Conservation (phyloP, 1,140 invertebrate species). For the Steinernema feltiae region DNA sequence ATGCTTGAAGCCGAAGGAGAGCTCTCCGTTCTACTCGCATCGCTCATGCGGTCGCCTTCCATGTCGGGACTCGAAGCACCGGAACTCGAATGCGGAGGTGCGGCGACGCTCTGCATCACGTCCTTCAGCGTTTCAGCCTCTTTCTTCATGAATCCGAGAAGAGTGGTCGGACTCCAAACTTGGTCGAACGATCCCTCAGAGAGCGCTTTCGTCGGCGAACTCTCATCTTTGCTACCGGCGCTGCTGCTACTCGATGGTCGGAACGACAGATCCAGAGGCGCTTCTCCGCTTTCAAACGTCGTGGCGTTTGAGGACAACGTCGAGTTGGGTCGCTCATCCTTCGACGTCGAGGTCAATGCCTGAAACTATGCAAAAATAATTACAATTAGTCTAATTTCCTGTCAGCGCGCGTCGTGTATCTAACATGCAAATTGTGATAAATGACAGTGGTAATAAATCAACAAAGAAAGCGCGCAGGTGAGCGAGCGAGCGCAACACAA, state of each 20-base stretch:
- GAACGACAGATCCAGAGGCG: neutral
- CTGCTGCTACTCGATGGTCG: neutral
- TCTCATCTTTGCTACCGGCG: neutral
- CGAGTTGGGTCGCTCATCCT: neutral
- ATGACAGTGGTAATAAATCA: neutral
- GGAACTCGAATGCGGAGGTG: neutral
- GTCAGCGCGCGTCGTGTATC: no score
- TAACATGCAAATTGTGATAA: neutral
- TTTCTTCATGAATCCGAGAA: slow-evolving; percentile 5
- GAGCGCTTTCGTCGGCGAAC: neutral
- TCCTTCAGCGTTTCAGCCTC: neutral
- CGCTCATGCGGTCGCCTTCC: neutral
- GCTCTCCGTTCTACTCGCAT: neutral
- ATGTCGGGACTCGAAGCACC: neutral
- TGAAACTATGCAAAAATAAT: no score
- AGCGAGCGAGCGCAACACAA: neutral
- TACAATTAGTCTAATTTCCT: no score
- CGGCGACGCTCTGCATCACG: neutral
- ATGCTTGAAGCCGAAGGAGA: slow-evolving; percentile 18
- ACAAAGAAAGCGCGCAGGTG: neutral
- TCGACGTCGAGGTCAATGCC: neutral
- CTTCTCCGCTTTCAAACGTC: neutral
- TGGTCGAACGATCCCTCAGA: neutral
- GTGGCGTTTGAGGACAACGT: neutral
- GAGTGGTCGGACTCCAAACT: neutral